Percentiles rank a stretch among this genome's conserved stretches.
Evolutionary conservation across 2,888 invertebrate genomes (phyloP).

Genomic region (Erebia ligea): DNA sequence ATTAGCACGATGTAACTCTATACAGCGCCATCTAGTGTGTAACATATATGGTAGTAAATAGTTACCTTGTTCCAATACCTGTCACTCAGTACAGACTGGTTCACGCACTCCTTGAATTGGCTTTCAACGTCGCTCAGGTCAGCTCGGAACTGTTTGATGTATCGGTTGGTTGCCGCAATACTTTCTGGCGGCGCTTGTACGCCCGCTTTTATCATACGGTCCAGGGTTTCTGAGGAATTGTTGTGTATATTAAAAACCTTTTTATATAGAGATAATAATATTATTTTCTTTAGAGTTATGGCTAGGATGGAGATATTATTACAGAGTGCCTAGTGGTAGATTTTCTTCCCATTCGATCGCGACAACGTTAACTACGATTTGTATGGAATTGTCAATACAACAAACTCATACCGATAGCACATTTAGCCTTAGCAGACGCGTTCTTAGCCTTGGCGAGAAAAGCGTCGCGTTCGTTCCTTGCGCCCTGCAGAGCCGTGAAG

Average conservation of each 20-base stretch:
- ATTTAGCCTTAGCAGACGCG: conserved; percentile 82
- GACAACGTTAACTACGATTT: too few relatives aligned
- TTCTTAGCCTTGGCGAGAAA: conserved; percentile 82
- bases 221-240: conserved; percentile 58
- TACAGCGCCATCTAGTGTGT: neutral
- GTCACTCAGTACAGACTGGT: conserved; percentile 86
- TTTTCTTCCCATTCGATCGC: too few relatives aligned
- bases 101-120: conserved; percentile 81
- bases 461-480: conserved; percentile 82
- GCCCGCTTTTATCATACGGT: conserved; percentile 65
- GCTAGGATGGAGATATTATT: too few relatives aligned
- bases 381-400: too few relatives aligned
- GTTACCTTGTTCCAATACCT: conserved; percentile 86
- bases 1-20: neutral
- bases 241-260: neutral
- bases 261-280: too few relatives aligned
- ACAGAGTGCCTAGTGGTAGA: too few relatives aligned
- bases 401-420: conserved; percentile 74
- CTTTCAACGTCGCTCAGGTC: conserved; percentile 85
- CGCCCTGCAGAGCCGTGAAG: conserved; percentile 83
- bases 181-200: conserved; percentile 72
- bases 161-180: conserved; percentile 78
- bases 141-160: conserved; percentile 78
- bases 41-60: neutral
- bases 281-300: too few relatives aligned